Percentiles rank a stretch among this genome's conserved stretches.
These are phyloP conservation scores for Drosophila persimilis DNA, from an alignment of 1,140 invertebrate species.

Conservation along the genomic window DNA sequence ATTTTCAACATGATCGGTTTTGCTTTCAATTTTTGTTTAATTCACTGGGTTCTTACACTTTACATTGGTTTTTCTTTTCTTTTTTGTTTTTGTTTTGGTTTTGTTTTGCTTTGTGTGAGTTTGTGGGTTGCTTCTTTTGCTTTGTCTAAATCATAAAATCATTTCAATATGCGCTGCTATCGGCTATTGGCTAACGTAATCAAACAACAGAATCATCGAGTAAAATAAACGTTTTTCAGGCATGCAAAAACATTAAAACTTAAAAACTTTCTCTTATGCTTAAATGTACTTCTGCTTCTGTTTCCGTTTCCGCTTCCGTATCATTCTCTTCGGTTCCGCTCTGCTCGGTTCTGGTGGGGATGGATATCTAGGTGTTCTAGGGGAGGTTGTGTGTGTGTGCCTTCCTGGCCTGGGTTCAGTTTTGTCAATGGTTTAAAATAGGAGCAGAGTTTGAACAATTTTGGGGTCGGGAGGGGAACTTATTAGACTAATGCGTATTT, in stretches of 20 bases:
- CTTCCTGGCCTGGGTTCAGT: conserved; percentile 34
- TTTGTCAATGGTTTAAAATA: conserved; percentile 69
- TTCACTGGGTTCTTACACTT: conserved; percentile 54
- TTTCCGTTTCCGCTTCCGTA: neutral
- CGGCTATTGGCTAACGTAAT: conserved; percentile 17
- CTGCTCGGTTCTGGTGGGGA: too few relatives aligned
- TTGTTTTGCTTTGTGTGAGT: too few relatives aligned
- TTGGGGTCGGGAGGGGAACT: neutral
- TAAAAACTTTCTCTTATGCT: conserved; percentile 26
- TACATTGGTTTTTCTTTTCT: conserved; percentile 27
- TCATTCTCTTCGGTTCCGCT: too few relatives aligned
- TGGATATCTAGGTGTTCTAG: too few relatives aligned
- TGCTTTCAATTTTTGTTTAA: conserved; percentile 45
- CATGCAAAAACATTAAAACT: conserved; percentile 34
- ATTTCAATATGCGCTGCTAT: conserved; percentile 6
- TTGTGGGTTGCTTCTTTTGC: conserved; percentile 19
- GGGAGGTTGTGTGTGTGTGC: conserved; percentile 4
- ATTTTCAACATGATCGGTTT: conserved; percentile 28
- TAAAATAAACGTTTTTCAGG: conserved; percentile 29
- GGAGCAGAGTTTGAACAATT: conserved; percentile 4
- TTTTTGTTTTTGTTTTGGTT: too few relatives aligned
- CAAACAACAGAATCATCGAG: conserved; percentile 17
- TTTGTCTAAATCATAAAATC: conserved; percentile 57
- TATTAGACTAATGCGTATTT: neutral
- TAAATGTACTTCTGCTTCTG: neutral